Conservation (phyloP, 2,888 invertebrate species). For the Drosophila mercatorum region DNA sequence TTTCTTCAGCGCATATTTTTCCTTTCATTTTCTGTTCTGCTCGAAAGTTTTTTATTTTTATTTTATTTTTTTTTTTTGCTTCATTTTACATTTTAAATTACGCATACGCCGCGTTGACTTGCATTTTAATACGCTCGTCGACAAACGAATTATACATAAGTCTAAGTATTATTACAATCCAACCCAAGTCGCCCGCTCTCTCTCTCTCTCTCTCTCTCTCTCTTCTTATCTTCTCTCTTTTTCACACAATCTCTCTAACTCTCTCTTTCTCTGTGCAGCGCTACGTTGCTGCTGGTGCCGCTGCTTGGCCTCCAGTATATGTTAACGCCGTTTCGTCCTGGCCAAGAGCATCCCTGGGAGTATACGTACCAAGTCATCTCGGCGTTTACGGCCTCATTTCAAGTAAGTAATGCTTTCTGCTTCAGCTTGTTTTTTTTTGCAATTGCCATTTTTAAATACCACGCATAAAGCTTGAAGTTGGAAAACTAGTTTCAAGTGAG, state of each 20-base stretch:
- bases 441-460: constrained; percentile 10
- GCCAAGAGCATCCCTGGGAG: constrained; percentile 89
- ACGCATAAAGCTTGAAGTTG: neutral
- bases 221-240: neutral
- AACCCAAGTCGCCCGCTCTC: neutral
- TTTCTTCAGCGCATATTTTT: constrained; percentile 1
- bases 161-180: constrained; percentile 48
- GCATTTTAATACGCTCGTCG: constrained; percentile 67
- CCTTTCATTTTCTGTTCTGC: constrained; percentile 20
- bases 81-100: constrained; percentile 76
- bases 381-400: constrained; percentile 94
- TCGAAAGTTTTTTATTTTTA: neutral
- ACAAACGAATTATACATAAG: constrained; percentile 55
- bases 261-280: constrained; percentile 85
- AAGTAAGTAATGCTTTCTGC: constrained; percentile 86
- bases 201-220: neutral
- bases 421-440: constrained; percentile 32
- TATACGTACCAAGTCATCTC: constrained; percentile 92
- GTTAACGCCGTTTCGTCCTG: constrained; percentile 93
- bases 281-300: constrained; percentile 95
- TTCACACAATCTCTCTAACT: neutral
- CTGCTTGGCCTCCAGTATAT: constrained; percentile 96
- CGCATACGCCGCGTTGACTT: constrained; percentile 74
- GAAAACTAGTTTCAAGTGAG: neutral
- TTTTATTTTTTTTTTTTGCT: constrained; percentile 34